Base-by-base conservation (phyloP, 2,888 invertebrate genomes). In the Diplazon laetatorius region DNA sequence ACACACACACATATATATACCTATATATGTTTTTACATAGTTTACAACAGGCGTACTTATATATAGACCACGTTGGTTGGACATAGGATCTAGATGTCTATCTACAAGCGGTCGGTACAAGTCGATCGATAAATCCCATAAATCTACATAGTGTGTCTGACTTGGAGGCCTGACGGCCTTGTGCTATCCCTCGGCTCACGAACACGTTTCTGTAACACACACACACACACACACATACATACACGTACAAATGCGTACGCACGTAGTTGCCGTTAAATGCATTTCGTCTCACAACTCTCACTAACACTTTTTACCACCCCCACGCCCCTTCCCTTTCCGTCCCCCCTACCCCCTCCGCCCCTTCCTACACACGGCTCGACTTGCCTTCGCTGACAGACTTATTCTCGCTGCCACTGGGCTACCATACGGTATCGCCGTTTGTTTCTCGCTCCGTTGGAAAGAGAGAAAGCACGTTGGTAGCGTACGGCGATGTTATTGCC, bases 141-240 rank as follows among this genome's bases (percentile, higher is more conserved):
- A 85, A 85, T 86, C 84, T 85, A 80, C 80, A 76, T 81, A 82
- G 85, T 82, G 82, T 82, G 85, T 80, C 81, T 79, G 81, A 81
- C 82, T 80, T 77, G 70, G 62, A 78, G 78, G 76, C 86, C 80
- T 82, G 86, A 85, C 86, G 88, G 87, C 88, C 88, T 88, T 88
- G 88, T 84, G 79, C 81, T 78, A 68, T 76, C 75, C 74, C 55
- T 80, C 78, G 50, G 81, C 55, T 80, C 80, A 83, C 82, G 81
- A 81, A 84, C 76, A 72, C 75, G 81, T 82, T 75, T 74, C 80
- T 80, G 82, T 76, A 79, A 55, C 57, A n/a, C n/a, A n/a, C n/a
- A n/a, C n/a, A n/a, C n/a, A n/a, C n/a, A n/a, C n/a, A n/a, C n/a
- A n/a, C n/a, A n/a, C n/a, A n/a, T n/a, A n/a, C 59, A 35, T 44